Evolutionary conservation across 2,113 vertebrate genomes (phyloP), one percentile per base, ranked within the genome.

Genomic region (Paralichthys olivaceus): DNA sequence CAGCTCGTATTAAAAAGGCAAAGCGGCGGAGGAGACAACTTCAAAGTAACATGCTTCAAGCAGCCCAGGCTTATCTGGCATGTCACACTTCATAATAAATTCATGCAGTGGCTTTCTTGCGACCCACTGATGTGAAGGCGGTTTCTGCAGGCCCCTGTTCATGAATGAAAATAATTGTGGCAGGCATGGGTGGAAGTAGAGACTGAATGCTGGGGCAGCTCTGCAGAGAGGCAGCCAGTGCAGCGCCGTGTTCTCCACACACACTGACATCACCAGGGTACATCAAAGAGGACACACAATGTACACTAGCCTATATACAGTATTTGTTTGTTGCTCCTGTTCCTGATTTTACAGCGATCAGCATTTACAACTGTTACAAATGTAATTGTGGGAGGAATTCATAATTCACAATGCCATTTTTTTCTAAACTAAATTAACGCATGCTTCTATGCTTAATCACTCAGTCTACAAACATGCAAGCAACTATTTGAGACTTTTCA

Each of bases 51-150:
- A 58, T 47, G 70, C 86, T 89, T 86, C 80, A 68, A 90, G 88
- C 72, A 55, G 76, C 80, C 55, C 4, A 6, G 53, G 69, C 87
- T 91, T 85, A 88, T 90, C 88, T 74, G 69, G 62, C 59, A 58
- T 81, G 73, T 85, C 79, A 84, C 59, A 80, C 73, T 88, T 90
- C 87, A 90, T 90, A 57, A 91, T 71, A 88, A 83, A 91, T 92
- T 62, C 51, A 92, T 90, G 80, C 68, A 54, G 66, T 56, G 86
- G 83, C 85, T 89, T 86, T 81, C 72, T 62, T 19, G 8, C 61
- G 28, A 74, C 61, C 54, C 28, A 7, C 54, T 70, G 75, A 80
- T 77, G 70, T 72, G 34, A 84, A 75, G 69, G 62, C 47, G n/a
- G 69, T 68, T 83, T 57, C 81, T 80, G 66, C 79, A 84, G 58